Conservation (phyloP, 2,888 invertebrate species). For the Drosophila cyrtoloma region DNA sequence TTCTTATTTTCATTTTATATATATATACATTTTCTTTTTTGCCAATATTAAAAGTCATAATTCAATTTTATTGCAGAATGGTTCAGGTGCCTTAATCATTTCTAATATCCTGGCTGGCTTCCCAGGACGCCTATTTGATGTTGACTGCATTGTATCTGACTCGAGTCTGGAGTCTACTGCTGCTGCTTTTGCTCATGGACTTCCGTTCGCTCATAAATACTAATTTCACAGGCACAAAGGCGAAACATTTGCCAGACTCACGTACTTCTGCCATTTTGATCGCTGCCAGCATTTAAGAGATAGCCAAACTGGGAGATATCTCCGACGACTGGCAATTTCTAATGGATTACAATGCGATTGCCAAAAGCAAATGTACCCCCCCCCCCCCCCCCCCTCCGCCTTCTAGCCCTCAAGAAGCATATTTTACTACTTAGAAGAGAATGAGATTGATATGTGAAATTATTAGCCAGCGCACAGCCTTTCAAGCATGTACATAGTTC, state of each 20-base stretch:
- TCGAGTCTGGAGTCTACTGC: constrained; percentile 5
- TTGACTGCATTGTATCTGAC: constrained; percentile 40
- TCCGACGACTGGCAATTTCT: constrained; percentile 62
- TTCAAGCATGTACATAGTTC: constrained; percentile 32
- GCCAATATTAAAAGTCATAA: constrained; percentile 82
- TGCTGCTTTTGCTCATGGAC: constrained; percentile 25
- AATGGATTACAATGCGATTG: constrained; percentile 71
- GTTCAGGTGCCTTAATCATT: constrained; percentile 84
- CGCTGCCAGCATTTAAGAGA: constrained; percentile 72
- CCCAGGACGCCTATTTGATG: constrained; percentile 66
- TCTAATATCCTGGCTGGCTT: constrained; percentile 80
- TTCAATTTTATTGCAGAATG: constrained; percentile 84
- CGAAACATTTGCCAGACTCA: constrained; percentile 79
- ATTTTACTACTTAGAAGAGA: constrained; percentile 7
- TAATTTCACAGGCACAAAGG: constrained; percentile 85
- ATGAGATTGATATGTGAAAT: not conserved
- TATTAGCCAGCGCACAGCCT: not conserved
- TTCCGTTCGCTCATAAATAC: constrained; percentile 83
- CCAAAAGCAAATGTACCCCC: constrained; percentile 26
- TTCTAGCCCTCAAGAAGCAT: not conserved
- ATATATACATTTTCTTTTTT: constrained; percentile 11
- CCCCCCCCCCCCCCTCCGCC: accelerated
- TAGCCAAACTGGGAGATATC: constrained; percentile 48
- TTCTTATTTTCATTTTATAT: constrained; percentile 9
- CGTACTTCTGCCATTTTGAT: constrained; percentile 70